Evolutionary conservation across 2,888 invertebrate species (phyloP).

Genomic region (Keiferia lycopersicella): DNA sequence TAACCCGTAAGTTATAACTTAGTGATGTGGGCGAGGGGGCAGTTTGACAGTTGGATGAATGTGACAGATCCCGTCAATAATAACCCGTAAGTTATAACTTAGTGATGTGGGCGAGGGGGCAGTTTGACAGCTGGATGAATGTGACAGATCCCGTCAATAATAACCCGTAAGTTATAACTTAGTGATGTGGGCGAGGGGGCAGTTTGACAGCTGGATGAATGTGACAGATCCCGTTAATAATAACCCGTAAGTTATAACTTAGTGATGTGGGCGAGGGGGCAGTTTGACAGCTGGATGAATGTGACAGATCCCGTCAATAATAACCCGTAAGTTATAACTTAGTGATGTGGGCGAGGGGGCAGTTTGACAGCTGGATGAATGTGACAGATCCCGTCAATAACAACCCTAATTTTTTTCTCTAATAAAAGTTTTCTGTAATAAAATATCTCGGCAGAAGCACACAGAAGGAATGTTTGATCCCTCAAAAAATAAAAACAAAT

Average conservation of each 20-base stretch:
- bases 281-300: constrained; percentile 51
- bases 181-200: constrained; percentile 75
- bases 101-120: constrained; percentile 75
- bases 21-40: constrained; percentile 75
- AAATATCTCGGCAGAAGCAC: too few species aligned
- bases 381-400: constrained; percentile 40
- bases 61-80: constrained; percentile 40
- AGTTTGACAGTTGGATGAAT: constrained; percentile 51
- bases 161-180: constrained; percentile 29
- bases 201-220: constrained; percentile 51
- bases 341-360: constrained; percentile 75
- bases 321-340: too few species aligned
- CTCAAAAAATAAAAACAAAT: too few species aligned
- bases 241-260: too few species aligned
- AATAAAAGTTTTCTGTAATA: too few species aligned
- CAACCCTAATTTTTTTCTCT: too few species aligned
- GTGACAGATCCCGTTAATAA: constrained; percentile 40
- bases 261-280: constrained; percentile 75
- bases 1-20: constrained; percentile 29
- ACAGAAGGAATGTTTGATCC: too few species aligned
- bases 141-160: constrained; percentile 40
- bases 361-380: constrained; percentile 51
- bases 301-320: constrained; percentile 40
- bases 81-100: constrained; percentile 29
- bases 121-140: constrained; percentile 51